Conservation (phyloP, 2,888 invertebrate species). For the Carpatolechia fugitivella region DNA sequence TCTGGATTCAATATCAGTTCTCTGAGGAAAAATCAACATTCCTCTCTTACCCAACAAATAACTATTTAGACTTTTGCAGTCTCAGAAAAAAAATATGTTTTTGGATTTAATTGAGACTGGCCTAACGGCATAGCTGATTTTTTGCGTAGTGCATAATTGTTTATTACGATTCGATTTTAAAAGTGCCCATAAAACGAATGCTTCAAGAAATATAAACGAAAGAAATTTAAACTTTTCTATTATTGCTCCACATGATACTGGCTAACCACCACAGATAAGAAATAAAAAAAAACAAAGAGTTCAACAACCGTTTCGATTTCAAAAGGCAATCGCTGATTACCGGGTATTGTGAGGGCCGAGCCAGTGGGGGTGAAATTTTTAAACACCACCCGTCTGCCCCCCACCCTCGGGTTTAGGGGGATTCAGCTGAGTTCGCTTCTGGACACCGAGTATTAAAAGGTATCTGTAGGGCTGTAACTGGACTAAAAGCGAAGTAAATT, state of each 20-base stretch:
- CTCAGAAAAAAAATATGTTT: too few species aligned
- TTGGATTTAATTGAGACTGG: too few species aligned
- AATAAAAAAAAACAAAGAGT: constrained; percentile 38
- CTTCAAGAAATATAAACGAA: too few species aligned
- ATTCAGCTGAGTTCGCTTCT: constrained; percentile 41
- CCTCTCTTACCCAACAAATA: too few species aligned
- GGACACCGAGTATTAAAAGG: constrained; percentile 23
- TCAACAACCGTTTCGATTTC: constrained; percentile 74
- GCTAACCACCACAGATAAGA: constrained; percentile 2
- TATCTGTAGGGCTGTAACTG: background rate
- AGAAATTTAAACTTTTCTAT: background rate
- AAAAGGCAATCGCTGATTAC: constrained; percentile 76
- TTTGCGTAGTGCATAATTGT: too few species aligned
- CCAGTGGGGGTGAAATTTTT: constrained; percentile 74
- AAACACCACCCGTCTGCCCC: constrained; percentile 60
- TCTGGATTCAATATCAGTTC: too few species aligned
- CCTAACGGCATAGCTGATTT: too few species aligned
- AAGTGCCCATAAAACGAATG: too few species aligned
- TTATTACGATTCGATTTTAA: too few species aligned
- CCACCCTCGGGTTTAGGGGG: constrained; percentile 24
- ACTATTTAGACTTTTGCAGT: too few species aligned
- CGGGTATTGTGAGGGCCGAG: constrained; percentile 60
- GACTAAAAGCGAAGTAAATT: background rate
- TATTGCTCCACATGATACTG: background rate
- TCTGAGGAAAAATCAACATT: too few species aligned